Evolutionary conservation across 2,797 vertebrate species (phyloP), one percentile per base, ranked within the genome.

Genomic region (Cynopterus sphinx): DNA sequence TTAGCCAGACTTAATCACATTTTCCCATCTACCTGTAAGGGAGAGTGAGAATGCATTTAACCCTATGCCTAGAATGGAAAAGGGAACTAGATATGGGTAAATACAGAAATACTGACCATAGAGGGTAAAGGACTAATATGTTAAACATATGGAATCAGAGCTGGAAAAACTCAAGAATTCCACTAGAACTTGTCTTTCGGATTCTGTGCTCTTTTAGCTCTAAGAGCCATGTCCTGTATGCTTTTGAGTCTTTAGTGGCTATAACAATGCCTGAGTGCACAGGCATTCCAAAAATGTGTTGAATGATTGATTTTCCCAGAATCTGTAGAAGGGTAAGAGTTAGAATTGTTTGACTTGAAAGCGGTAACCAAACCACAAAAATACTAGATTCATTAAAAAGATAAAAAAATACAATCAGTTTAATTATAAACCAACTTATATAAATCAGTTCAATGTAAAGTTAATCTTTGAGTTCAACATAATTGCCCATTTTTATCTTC

Each of bases 301-400:
- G 3, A 85, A 70, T 65, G 15, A 57, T 6, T 88, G 39, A 43
- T 68, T 81, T 85, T 77, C 41, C 49, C 33, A 53, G 5, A 89
- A 77, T 87, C 31, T 61, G 36, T 53, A 68, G 15, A 55, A 73
- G 16, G 71, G 3, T 59, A 43, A 85, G 59, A 68, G 24, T 87
- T 55, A 68, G 13, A 92, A 65, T 73, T 90, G 7, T 79, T 95
- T 63, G 36, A 84, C 78, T 49, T 88, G 13, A 16, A 94, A 84
- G 51, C 57, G 51, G 2, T 82, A 68, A 93, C 17, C 61, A 96
- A 94, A 41, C 2, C 13, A 39, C 22, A 65, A 71, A 84, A 75
- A 43, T 46, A 51, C 46, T 77, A 61, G 28, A 85, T 77, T 61
- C 5, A 77, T 81, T 75, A 92, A 21, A 78, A 6, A 57, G 19